Base-by-base conservation (phyloP, 2,888 invertebrate genomes). In the Metellina segmentata region DNA sequence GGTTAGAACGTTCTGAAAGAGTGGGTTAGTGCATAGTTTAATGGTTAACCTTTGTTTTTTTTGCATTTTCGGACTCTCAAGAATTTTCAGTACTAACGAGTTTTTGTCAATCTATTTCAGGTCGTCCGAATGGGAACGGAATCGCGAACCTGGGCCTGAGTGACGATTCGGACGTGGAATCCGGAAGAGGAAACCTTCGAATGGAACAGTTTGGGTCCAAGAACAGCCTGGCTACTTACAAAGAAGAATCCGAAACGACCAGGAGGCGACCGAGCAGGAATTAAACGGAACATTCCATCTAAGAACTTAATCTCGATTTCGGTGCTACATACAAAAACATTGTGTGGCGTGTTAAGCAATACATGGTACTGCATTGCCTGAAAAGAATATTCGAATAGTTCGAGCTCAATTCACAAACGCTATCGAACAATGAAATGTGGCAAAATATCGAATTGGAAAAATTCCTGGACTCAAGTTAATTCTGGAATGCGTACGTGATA, bases 151-250 rank as follows among this genome's bases (percentile, higher is more conserved):
- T 61, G 11, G 93, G 87, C 2, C 49, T 92, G 70, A 89, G 89
- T 34, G 93, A 85, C 20, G 89, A 92, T 16, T 93, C 93, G 0
- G 93, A 93, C 61, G 70, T 92, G 2, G 93, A 93, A 82, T 69
- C 92, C 5, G 93, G 89, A 5, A 83, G 93, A 6, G 74, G 90
- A 49, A 91, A 77, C 20, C 49, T 90, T 69, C 74, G 92, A 72
- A 79, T 91, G 92, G 92, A 93, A 69, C 79, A 71, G 0, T 92
- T 85, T 19, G 90, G 92, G 9, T 93, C 93, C 20, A 77, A 88
- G 8, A 87, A 83, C 20, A 93, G 93, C 20, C n/a, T 92, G 0
- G 52, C 90, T 1, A 93, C 81, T 48, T 93, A 92, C 81, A 75
- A 89, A 34, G 93, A 93, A 53, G 93, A 93, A 87, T 71, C 83